Percentiles rank a stretch among this genome's conserved stretches.
phyloP scores from a whole-genome alignment of 2,888 invertebrate genomes.

The Lacanobia wlatinum region DNA sequence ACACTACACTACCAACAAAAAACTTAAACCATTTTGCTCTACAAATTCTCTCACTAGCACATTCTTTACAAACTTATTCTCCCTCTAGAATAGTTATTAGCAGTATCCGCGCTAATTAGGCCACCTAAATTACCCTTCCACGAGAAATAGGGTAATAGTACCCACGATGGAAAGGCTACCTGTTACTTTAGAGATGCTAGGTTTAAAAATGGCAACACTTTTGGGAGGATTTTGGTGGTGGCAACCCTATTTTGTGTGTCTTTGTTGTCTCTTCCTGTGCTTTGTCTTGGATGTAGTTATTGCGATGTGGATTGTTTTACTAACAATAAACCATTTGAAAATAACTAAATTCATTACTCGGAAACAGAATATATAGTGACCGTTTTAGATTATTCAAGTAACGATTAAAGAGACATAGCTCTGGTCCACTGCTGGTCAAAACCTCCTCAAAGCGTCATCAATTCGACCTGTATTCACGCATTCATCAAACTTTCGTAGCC shows the following conservation, averaged over 20 bases:
- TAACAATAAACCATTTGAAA: too few relatives aligned
- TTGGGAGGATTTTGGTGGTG: not conserved
- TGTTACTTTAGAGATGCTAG: constrained; percentile 41
- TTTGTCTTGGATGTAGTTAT: not conserved
- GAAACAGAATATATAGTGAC: too few relatives aligned
- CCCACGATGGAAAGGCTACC: constrained; percentile 39
- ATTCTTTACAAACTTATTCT: constrained; percentile 53
- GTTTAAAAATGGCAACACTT: constrained; percentile 32
- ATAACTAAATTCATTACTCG: too few relatives aligned
- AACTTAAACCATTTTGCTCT: constrained; percentile 25
- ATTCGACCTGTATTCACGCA: too few relatives aligned
- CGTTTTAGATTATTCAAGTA: not conserved
- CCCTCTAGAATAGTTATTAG: constrained; percentile 47
- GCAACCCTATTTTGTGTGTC: constrained; percentile 4
- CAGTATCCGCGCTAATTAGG: constrained; percentile 51
- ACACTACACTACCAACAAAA: constrained; percentile 24
- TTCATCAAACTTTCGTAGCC: too few relatives aligned
- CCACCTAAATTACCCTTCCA: constrained; percentile 49
- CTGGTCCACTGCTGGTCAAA: not conserved
- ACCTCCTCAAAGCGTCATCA: too few relatives aligned
- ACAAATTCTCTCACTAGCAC: constrained; percentile 19
- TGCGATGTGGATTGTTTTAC: too few relatives aligned
- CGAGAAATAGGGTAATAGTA: constrained; percentile 47
- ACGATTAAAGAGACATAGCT: not conserved
- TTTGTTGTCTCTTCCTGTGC: not conserved